A percentile compares a stretch with the other conserved stretches of the same genome.
Conservation (phyloP, 1,140 invertebrate genomes). For the Sycobia sp. region DNA sequence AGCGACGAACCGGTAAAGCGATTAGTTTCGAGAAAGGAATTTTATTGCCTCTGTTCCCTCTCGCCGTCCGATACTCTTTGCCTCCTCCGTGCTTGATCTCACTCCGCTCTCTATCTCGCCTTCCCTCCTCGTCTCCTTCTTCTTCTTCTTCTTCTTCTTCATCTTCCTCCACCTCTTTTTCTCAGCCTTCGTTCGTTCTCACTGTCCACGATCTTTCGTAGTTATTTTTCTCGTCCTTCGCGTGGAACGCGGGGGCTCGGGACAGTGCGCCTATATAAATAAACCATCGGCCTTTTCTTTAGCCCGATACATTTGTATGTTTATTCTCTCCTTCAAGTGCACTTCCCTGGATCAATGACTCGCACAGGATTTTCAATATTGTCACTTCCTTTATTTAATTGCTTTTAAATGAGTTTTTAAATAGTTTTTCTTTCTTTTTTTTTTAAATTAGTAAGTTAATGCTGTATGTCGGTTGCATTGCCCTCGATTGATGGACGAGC, state of each 20-base stretch:
- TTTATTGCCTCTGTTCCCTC: conserved; percentile 30
- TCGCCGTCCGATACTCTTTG: neutral
- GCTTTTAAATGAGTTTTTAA: too few relatives aligned
- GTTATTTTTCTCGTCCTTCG: too few relatives aligned
- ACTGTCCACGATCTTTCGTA: too few relatives aligned
- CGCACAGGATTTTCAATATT: too few relatives aligned
- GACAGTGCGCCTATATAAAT: conserved; percentile 6
- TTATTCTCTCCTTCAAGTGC: neutral
- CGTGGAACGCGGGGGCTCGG: too few relatives aligned
- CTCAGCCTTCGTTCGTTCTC: neutral
- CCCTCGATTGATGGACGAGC: too few relatives aligned
- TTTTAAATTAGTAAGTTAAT: too few relatives aligned
- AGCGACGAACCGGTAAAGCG: conserved; percentile 37
- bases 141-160: neutral
- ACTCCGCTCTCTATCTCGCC: too few relatives aligned
- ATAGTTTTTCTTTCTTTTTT: too few relatives aligned
- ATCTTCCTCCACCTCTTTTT: neutral
- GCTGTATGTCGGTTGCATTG: too few relatives aligned
- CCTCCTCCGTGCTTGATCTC: neutral
- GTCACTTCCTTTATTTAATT: too few relatives aligned
- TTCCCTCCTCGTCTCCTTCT: neutral
- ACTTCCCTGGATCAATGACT: neutral
- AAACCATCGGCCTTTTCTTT: conserved; percentile 3
- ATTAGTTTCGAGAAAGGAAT: conserved; percentile 44
- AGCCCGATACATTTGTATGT: neutral